Base-by-base conservation (phyloP, 2,113 vertebrate species). In the Takifugu flavidus region DNA sequence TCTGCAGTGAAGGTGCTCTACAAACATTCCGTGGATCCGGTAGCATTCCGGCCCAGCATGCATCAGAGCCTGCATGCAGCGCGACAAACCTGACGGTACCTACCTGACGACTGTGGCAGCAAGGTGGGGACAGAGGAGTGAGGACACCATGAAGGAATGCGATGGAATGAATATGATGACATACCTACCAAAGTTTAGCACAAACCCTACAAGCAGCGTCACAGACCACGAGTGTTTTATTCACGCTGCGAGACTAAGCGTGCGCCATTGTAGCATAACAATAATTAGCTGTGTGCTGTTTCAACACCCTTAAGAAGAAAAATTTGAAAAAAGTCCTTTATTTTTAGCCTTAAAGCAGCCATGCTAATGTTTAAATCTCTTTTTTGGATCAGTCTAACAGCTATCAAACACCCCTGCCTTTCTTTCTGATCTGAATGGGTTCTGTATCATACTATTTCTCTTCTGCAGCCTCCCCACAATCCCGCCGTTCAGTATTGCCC, bases 61-160 rank as follows among this genome's bases (percentile, higher is more conserved):
- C 84, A 68, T 74, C 69, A 72, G 59, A 72, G 62, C 65, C 20
- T 2, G 53, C 83, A 86, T 89, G 77, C 77, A 65, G 62, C 65
- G 73, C 60, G 1, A 65, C 56, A 76, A 43, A 1, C 39, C 2
- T n/a, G 53, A 54, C 20, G 50, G 11, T 13, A 77, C 89, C 74
- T 86, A 89, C 89, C 89, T 89, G 72, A 59, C 15, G 25, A 53
- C 78, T 67, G 79, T 20, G 69, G 79, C 78, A 29, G 72, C 83
- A 65, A 65, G 1, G 60, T 65, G 49, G 77, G 15, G 12, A n/a
- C 59, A 2, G 58, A n/a, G 45, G 14, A 47, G 45, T 14, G 13
- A 53, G 26, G 51, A 53, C 12, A 29, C 5, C 56, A 74, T 75
- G 80, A 71, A 55, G 83, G 56, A 71, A 88, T 86, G 86, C 74